A percentile compares a stretch with the other conserved stretches of the same genome.
phyloP scores from a whole-genome alignment of 2,113 vertebrate species.

The Crotophaga sulcirostris region DNA sequence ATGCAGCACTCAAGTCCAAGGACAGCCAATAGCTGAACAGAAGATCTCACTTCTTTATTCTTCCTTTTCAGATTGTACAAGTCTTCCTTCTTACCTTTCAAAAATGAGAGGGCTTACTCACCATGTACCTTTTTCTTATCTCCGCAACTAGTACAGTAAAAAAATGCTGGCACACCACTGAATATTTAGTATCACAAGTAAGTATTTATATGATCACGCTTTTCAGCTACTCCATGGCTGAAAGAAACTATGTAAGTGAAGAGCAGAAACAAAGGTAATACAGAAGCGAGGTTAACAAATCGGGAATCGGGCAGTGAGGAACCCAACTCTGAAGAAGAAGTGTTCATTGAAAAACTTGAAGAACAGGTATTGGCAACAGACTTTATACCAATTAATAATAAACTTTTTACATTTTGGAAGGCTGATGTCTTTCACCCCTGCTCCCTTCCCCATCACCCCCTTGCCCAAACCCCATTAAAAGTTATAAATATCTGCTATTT shows the following conservation, averaged over 20 bases:
- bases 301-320: fast-evolving
- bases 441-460: no score
- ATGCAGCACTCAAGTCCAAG: not conserved
- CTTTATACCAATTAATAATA: not conserved
- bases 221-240: not conserved
- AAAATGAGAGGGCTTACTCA: not conserved
- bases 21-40: not conserved
- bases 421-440: not conserved
- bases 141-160: not conserved
- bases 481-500: not conserved
- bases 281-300: not conserved
- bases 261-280: not conserved
- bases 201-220: not conserved
- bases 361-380: not conserved
- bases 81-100: not conserved
- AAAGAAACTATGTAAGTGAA: not conserved
- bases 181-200: not conserved
- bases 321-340: not conserved
- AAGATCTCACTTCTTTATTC: not conserved
- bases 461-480: not conserved
- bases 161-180: not conserved
- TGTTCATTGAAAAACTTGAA: no score
- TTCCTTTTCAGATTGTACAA: not conserved
- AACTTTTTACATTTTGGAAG: not conserved
- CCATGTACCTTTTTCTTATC: not conserved